Conservation (phyloP, 2,797 vertebrate genomes). For the Pantherophis alleghaniensis region DNA sequence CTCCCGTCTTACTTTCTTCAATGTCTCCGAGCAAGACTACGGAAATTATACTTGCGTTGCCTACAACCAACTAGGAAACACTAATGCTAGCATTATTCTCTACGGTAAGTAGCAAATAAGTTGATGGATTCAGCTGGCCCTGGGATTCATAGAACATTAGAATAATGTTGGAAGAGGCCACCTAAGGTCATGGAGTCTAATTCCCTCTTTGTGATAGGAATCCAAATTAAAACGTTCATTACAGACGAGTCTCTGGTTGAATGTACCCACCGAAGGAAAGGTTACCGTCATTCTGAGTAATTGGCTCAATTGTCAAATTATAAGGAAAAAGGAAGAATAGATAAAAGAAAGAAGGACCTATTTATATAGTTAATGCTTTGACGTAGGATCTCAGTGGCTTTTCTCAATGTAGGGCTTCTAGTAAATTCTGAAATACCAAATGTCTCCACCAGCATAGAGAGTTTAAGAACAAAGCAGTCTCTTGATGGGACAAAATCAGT, state of each 20-base stretch:
- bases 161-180: not conserved
- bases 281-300: not conserved
- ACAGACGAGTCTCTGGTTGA: not conserved
- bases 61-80: conserved; percentile 90
- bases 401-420: not conserved
- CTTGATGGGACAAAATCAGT: not conserved
- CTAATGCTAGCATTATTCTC: conserved; percentile 94
- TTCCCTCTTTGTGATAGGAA: not conserved
- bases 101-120: conserved; percentile 79
- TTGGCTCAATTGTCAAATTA: not conserved
- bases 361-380: rapidly evolving
- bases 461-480: not conserved
- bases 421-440: not conserved
- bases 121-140: not conserved
- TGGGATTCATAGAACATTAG: not conserved
- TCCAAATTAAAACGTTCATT: not conserved
- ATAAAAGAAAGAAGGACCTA: rapidly evolving
- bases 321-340: rapidly evolving
- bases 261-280: not conserved
- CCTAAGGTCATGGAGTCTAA: not conserved
- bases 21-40: conserved; percentile 95
- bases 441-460: not conserved
- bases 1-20: conserved; percentile 94
- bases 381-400: not conserved
- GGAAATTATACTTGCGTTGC: conserved; percentile 98